Evolutionary conservation across 2,113 vertebrate genomes (phyloP), one percentile per base, ranked within the genome.

Genomic region (Oncorhynchus tshawytscha): DNA sequence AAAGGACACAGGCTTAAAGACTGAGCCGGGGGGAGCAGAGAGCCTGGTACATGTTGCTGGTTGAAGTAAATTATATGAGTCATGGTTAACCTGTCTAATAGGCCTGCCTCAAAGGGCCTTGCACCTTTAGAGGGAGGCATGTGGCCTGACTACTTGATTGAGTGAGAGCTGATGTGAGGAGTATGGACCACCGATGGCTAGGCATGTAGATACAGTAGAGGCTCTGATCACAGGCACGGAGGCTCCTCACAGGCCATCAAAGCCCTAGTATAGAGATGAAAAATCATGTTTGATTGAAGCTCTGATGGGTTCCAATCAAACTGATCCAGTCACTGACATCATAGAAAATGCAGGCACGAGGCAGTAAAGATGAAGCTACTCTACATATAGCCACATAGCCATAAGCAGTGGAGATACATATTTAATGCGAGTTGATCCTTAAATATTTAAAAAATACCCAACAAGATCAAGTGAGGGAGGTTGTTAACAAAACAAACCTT

Each of bases 221-320:
- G 6, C 24, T 7, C 67, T 59, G 69, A 75, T 75, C 68, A 70
- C 66, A 27, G 64, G 39, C 27, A 54, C 15, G 4, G 51, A 54
- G 51, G 51, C 51, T 54, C 4, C 51, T 18, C 15, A 54, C 51
- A 54, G 51, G 51, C 51, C 51, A 70, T 77, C 71, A 81, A 70
- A 70, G 71, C 18, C 71, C 24, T n/a, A 13, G 49, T 15, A 70
- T 72, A 25, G 16, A 29, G 72, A 76, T 73, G 70, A 16, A 20
- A 62, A 64, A 6, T 24, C 48, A 20, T 71, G 68, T 71, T 73
- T 54, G 67, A 76, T 60, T 29, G 62, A 48, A 18, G 68, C 2
- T 62, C 16, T 54, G 68, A 67, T 49, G 24, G 49, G 57, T 31
- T 65, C 51, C 22, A 9, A 27, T 70, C 72, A 20, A 22, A 72